Evolutionary conservation across 1,140 invertebrate species (phyloP).

Genomic region (Thereuonema tuberculata): DNA sequence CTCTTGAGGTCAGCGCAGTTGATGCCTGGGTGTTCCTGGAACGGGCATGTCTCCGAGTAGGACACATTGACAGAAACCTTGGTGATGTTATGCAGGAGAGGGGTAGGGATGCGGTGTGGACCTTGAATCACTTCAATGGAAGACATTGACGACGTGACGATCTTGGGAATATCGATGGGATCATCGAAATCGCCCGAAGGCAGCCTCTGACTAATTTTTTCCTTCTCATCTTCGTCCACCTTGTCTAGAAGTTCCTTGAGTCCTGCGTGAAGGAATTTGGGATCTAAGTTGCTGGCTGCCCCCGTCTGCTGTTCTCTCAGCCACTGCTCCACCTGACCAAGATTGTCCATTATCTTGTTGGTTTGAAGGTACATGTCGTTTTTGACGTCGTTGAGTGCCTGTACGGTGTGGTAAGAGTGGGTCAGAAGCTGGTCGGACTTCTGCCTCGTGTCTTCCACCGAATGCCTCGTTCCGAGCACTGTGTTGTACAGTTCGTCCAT

Average conservation of each 20-base stretch:
- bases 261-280: conserved; percentile 1
- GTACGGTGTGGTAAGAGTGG: conserved; percentile 69
- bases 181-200: not conserved
- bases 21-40: conserved; percentile 15
- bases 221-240: conserved; percentile 1
- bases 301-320: conserved; percentile 6
- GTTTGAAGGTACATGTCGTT: conserved; percentile 63
- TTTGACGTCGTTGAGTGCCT: conserved; percentile 73
- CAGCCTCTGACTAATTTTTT: not conserved
- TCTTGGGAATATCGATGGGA: not conserved
- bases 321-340: conserved; percentile 55
- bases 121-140: not conserved
- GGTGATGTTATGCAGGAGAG: not conserved
- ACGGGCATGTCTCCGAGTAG: conserved; percentile 8
- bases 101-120: not conserved
- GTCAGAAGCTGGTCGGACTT: conserved; percentile 70
- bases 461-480: conserved; percentile 68
- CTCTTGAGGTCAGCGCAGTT: conserved; percentile 61
- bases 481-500: conserved; percentile 82
- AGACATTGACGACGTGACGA: not conserved
- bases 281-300: conserved; percentile 4
- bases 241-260: not conserved
- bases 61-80: not conserved
- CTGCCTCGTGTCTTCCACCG: conserved; percentile 63
- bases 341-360: conserved; percentile 72